These are phyloP conservation scores for Magallana ariakensis DNA, from an alignment of 1,140 invertebrate species.

Conservation along the genomic window DNA sequence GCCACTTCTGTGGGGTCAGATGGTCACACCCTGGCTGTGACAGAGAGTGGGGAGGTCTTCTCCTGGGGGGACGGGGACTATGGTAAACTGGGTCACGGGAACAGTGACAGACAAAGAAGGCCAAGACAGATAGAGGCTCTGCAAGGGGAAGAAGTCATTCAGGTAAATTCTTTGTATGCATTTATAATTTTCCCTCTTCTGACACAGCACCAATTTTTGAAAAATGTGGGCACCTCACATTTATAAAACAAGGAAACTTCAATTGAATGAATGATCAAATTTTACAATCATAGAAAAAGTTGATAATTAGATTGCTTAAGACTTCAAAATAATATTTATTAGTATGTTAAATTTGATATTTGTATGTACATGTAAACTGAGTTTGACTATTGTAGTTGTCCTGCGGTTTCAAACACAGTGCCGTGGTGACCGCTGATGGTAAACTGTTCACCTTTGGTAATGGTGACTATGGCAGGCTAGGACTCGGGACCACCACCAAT, in stretches of 20 bases:
- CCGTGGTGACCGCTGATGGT: slow-evolving; percentile 85
- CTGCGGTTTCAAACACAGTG: slow-evolving; percentile 86
- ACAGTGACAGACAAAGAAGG: slow-evolving; percentile 84
- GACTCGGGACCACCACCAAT: slow-evolving; percentile 83
- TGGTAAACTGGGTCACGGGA: slow-evolving; percentile 86
- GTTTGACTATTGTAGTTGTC: slow-evolving; percentile 79
- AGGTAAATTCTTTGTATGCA: slow-evolving; percentile 74
- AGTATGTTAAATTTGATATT: no score
- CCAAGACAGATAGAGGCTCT: slow-evolving; percentile 86
- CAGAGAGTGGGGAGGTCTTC: slow-evolving; percentile 84
- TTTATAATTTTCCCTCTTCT: no score
- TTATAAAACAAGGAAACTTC: no score
- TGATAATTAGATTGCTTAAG: no score
- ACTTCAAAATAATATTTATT: no score
- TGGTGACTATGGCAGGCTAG: slow-evolving; percentile 85
- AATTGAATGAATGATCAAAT: no score
- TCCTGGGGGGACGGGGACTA: slow-evolving; percentile 84
- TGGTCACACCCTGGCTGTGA: slow-evolving; percentile 83
- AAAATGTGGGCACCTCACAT: no score
- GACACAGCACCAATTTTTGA: no score
- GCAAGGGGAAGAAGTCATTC: slow-evolving; percentile 84
- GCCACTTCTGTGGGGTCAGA: slow-evolving; percentile 84
- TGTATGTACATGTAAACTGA: background rate
- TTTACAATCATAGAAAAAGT: no score
- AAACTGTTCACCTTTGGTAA: slow-evolving; percentile 86